Evolutionary conservation across 1,140 invertebrate species (phyloP).

Genomic region (Drosophila punjabiensis): DNA sequence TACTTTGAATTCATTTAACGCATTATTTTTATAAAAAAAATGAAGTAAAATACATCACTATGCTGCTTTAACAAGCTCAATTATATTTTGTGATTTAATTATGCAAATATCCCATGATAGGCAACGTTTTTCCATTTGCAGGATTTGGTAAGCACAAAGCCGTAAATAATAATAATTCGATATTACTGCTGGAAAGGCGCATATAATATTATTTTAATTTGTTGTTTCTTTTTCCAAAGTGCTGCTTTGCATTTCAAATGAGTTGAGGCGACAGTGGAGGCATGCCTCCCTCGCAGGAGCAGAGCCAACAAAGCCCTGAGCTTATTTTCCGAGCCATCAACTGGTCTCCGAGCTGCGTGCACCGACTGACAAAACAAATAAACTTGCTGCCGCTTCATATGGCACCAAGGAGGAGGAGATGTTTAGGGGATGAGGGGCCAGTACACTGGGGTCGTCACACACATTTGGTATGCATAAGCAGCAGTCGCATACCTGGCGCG

Average conservation of each 20-base stretch:
- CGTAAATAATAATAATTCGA: constrained; percentile 2
- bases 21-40: not conserved
- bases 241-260: constrained; percentile 65
- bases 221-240: constrained; percentile 36
- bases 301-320: constrained; percentile 26
- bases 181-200: not conserved
- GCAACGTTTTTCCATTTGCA: not conserved
- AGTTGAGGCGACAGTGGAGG: constrained; percentile 16
- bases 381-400: constrained; percentile 54
- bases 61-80: not conserved
- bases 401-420: not conserved
- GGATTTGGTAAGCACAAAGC: not conserved
- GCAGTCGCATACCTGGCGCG: constrained; percentile 61
- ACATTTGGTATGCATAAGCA: constrained; percentile 82
- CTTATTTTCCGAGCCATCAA: constrained; percentile 56
- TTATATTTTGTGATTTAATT: not conserved
- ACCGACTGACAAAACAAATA: constrained; percentile 73
- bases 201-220: constrained; percentile 29
- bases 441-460: constrained; percentile 30
- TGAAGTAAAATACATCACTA: not conserved
- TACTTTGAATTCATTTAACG: not conserved
- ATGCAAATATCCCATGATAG: not conserved
- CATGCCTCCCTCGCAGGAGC: not conserved
- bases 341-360: constrained; percentile 45
- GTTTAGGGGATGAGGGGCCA: not conserved